Conservation (phyloP, 2,888 invertebrate genomes). For the Aleiodes testaceus region DNA sequence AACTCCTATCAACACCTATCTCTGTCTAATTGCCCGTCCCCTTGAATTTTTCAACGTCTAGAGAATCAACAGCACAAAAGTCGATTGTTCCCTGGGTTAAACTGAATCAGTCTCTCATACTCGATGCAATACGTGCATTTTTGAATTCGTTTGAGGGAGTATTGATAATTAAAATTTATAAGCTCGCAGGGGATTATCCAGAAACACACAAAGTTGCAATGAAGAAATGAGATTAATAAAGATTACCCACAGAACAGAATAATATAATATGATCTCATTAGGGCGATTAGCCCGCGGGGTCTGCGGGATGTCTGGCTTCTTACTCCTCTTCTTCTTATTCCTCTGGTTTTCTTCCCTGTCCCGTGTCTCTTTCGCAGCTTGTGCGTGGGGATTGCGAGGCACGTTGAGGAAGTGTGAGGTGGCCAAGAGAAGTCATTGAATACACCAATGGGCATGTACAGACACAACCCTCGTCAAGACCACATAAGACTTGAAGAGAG, state of each 20-base stretch:
- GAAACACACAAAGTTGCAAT: constrained; percentile 51
- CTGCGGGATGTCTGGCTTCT: constrained; percentile 71
- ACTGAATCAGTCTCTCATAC: too few species aligned
- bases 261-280: constrained; percentile 72
- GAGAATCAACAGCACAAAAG: background rate
- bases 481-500: constrained; percentile 13
- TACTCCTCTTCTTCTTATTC: constrained; percentile 53
- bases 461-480: constrained; percentile 21
- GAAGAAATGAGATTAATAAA: constrained; percentile 69
- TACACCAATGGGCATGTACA: constrained; percentile 63
- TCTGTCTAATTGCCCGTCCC: constrained; percentile 16
- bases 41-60: constrained; percentile 8
- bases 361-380: too few species aligned
- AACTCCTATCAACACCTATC: constrained; percentile 34
- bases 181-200: too few species aligned
- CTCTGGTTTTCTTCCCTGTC: constrained; percentile 16
- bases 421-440: constrained; percentile 53
- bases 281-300: constrained; percentile 68
- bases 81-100: too few species aligned
- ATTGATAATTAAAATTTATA: too few species aligned
- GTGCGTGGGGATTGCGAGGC: too few species aligned
- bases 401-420: constrained; percentile 33
- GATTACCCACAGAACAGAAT: constrained; percentile 69
- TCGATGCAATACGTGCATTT: too few species aligned
- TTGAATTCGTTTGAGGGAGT: background rate